Conservation (phyloP, 2,888 invertebrate genomes). For the Tenodera sinensis region DNA sequence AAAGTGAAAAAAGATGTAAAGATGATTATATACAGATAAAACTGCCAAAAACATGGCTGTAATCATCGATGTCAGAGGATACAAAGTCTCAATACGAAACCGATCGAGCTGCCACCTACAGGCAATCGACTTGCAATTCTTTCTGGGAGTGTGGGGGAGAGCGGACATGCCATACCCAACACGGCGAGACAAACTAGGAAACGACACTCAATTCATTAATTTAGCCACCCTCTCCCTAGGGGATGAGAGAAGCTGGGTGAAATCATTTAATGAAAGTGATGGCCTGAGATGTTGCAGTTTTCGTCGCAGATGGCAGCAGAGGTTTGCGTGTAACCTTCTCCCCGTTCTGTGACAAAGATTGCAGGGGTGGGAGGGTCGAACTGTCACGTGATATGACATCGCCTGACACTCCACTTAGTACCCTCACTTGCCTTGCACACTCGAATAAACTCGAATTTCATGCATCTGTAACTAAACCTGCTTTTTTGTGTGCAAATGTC, state of each 20-base stretch:
- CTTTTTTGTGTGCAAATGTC: background rate
- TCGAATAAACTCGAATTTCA: background rate
- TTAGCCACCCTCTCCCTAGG: background rate
- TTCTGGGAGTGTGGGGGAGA: background rate
- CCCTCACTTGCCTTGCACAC: background rate
- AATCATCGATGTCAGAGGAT: background rate
- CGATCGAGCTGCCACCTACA: background rate
- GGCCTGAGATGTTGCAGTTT: background rate
- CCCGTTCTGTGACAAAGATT: background rate
- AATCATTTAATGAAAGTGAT: background rate
- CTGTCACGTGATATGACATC: conserved; percentile 8
- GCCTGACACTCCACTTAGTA: conserved; percentile 5
- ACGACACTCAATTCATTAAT: background rate
- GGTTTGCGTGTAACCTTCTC: background rate
- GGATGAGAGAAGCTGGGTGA: background rate
- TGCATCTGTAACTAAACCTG: background rate
- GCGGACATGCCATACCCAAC: background rate
- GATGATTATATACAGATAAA: too few species aligned
- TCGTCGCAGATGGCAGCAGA: background rate
- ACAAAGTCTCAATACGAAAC: background rate
- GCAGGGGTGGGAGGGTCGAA: background rate
- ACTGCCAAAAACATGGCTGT: too few species aligned
- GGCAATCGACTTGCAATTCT: background rate
- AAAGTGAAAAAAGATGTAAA: too few species aligned
- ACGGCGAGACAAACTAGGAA: background rate